Evolutionary conservation across 2,113 vertebrate genomes (phyloP).

Genomic region (Picathartes gymnocephalus): DNA sequence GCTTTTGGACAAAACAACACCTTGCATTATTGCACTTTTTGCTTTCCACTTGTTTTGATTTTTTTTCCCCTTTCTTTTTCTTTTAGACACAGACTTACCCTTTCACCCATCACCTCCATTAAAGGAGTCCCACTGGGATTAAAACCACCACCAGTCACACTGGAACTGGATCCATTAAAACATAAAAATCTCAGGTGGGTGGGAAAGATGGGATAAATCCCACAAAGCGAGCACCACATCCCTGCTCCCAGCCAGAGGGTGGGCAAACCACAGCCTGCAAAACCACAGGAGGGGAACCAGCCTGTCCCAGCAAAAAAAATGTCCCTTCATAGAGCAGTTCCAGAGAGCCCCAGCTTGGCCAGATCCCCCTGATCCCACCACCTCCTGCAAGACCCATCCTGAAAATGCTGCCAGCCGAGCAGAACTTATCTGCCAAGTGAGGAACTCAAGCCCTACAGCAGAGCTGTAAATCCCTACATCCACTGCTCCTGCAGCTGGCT

Average conservation of each 20-base stretch:
- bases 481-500: not conserved
- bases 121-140: not conserved
- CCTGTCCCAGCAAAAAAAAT: not conserved
- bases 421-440: rapidly evolving
- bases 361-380: rapidly evolving
- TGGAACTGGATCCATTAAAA: not conserved
- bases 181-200: not conserved
- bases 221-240: rapidly evolving
- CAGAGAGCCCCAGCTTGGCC: not conserved
- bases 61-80: not conserved
- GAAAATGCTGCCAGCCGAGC: not conserved
- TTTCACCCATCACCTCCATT: not conserved
- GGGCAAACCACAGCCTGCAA: not conserved
- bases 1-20: not conserved
- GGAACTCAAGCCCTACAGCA: not conserved
- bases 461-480: not conserved
- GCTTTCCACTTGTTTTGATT: not conserved
- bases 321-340: not conserved
- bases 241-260: not conserved
- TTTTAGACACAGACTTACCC: not conserved
- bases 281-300: not conserved
- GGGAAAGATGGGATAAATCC: not conserved
- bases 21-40: not conserved
- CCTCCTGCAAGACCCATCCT: rapidly evolving
- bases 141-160: not conserved